Evolutionary conservation across 2,113 vertebrate species (phyloP).

Genomic region (Etia nguti): DNA sequence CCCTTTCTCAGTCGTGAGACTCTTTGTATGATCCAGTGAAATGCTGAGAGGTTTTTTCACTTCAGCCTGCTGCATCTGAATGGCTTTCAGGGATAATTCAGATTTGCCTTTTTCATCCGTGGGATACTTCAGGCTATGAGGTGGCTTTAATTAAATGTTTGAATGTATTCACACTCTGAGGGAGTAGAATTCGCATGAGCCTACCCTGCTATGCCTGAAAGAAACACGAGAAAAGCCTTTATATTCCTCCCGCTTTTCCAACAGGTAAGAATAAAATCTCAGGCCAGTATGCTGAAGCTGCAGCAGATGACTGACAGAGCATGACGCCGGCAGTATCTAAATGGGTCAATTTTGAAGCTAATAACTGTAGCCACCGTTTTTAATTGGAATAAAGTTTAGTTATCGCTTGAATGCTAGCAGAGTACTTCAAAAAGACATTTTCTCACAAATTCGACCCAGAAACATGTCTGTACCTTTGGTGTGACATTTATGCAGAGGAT

Average conservation of each 20-base stretch:
- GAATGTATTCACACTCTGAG: neutral
- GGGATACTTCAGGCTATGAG: neutral
- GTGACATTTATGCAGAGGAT: neutral
- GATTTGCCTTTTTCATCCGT: neutral
- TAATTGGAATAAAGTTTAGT: neutral
- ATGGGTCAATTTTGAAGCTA: neutral
- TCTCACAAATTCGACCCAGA: neutral
- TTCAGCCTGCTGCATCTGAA: neutral
- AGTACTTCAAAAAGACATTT: neutral
- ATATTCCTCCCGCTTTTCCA: neutral
- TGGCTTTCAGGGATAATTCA: neutral
- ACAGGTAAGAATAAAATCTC: neutral
- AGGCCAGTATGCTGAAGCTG: neutral
- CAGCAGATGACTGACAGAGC: neutral
- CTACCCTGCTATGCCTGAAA: neutral
- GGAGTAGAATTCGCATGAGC: neutral
- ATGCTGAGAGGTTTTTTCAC: neutral
- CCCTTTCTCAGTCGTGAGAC: neutral
- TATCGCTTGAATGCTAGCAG: neutral
- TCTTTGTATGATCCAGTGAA: neutral
- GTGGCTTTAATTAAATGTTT: neutral
- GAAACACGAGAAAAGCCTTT: neutral
- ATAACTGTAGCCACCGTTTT: neutral
- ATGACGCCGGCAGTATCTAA: neutral
- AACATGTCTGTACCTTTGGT: constrained; percentile 1